phyloP scores from a whole-genome alignment of 2,113 vertebrate species.

The Copsychus sechellarum region DNA sequence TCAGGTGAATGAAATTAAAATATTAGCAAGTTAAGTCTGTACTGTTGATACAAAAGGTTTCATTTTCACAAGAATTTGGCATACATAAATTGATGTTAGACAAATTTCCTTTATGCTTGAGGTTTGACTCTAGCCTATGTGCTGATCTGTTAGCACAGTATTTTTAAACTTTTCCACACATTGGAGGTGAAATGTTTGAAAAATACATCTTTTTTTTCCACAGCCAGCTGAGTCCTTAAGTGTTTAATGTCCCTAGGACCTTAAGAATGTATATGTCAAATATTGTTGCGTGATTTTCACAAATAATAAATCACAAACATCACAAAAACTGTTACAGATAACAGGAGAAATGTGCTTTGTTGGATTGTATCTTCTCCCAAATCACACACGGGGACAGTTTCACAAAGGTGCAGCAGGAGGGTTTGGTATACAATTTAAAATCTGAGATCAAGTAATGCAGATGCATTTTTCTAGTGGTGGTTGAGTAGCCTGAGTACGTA shows the following conservation, averaged over 20 bases:
- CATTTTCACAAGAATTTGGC: neutral
- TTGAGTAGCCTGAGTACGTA: neutral
- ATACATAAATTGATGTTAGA: neutral
- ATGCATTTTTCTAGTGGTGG: neutral
- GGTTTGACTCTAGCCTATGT: neutral
- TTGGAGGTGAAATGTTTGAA: neutral
- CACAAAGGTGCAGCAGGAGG: neutral
- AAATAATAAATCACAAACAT: neutral
- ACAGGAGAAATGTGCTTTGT: neutral
- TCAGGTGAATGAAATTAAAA: neutral
- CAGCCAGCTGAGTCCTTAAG: neutral
- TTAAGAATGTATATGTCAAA: neutral
- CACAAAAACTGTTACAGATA: neutral
- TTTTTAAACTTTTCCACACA: neutral
- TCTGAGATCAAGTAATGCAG: neutral
- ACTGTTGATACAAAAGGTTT: neutral
- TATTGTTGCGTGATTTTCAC: neutral
- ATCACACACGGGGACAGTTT: neutral
- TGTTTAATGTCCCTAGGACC: neutral
- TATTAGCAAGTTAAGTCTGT: neutral
- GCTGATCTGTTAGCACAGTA: neutral
- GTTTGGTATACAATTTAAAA: neutral
- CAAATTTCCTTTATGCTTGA: neutral
- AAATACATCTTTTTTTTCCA: neutral
- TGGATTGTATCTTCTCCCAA: neutral